These are phyloP conservation scores for Brienomyrus brachyistius DNA, from an alignment of 2,113 vertebrate genomes.

Conservation along the genomic window DNA sequence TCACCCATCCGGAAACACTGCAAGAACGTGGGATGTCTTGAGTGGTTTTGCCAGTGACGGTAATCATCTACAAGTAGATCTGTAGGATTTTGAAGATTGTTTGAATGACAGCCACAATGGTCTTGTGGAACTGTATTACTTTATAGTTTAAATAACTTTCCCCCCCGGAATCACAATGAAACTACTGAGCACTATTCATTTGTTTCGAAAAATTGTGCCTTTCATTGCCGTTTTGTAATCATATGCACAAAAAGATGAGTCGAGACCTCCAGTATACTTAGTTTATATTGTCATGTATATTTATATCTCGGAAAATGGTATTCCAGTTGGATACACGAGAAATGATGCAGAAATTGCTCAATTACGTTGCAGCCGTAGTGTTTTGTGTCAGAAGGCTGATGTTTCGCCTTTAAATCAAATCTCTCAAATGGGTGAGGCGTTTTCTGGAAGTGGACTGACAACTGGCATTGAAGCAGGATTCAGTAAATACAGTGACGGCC, in stretches of 20 bases:
- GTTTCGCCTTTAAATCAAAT: not conserved
- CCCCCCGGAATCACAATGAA: not conserved
- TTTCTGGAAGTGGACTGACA: not conserved
- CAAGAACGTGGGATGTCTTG: not conserved
- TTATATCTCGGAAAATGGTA: not conserved
- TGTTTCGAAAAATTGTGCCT: not conserved
- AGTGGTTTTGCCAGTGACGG: not conserved
- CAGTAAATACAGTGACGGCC: not conserved
- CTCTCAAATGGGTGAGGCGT: not conserved
- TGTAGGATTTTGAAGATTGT: not conserved
- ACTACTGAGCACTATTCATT: not conserved
- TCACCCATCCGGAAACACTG: not conserved
- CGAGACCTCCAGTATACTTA: not conserved
- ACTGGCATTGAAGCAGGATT: not conserved
- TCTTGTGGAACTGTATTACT: not conserved
- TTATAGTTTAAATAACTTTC: not conserved
- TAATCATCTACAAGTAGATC: not conserved
- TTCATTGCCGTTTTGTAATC: not conserved
- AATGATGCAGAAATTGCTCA: constrained; percentile 4
- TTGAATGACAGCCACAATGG: not conserved
- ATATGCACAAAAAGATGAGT: not conserved
- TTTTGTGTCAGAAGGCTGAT: not conserved
- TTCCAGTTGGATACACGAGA: not conserved
- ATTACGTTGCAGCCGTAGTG: not conserved
- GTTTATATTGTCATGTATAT: not conserved